These are phyloP conservation scores for Lagopus muta DNA, from an alignment of 2,113 vertebrate species.

Conservation along the genomic window DNA sequence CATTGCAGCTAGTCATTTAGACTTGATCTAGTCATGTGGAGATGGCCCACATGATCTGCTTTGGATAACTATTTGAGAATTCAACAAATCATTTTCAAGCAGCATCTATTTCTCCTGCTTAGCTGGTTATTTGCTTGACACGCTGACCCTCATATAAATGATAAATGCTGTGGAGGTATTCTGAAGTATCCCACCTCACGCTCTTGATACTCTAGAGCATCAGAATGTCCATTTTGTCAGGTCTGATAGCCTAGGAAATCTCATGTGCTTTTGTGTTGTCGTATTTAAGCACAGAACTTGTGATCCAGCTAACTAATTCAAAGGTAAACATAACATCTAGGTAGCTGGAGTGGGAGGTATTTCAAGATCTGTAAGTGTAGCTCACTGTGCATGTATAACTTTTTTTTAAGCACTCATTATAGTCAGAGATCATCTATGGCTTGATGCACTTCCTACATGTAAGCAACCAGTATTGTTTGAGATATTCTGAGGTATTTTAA, in stretches of 20 bases:
- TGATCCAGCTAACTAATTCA: not conserved
- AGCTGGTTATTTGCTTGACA: not conserved
- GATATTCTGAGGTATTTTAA: not conserved
- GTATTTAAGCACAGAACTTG: not conserved
- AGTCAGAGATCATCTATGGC: not conserved
- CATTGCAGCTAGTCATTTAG: not conserved
- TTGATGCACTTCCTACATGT: not conserved
- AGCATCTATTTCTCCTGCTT: not conserved
- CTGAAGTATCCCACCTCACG: not conserved
- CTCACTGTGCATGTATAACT: not conserved
- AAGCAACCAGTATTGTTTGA: not conserved
- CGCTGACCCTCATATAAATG: not conserved
- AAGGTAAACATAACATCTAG: not conserved
- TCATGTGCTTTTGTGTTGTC: not conserved
- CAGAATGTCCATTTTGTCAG: not conserved
- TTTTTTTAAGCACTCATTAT: accelerated
- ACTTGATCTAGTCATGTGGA: not conserved
- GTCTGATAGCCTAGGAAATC: not conserved
- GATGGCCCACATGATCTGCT: not conserved
- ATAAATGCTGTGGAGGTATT: not conserved
- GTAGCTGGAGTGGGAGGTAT: not conserved
- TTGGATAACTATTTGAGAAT: not conserved
- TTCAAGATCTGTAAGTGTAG: not conserved
- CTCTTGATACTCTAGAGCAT: not conserved
- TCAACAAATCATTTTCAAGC: not conserved